These are phyloP conservation scores for Crocallis elinguaria DNA, from an alignment of 2,888 invertebrate species.

Conservation along the genomic window DNA sequence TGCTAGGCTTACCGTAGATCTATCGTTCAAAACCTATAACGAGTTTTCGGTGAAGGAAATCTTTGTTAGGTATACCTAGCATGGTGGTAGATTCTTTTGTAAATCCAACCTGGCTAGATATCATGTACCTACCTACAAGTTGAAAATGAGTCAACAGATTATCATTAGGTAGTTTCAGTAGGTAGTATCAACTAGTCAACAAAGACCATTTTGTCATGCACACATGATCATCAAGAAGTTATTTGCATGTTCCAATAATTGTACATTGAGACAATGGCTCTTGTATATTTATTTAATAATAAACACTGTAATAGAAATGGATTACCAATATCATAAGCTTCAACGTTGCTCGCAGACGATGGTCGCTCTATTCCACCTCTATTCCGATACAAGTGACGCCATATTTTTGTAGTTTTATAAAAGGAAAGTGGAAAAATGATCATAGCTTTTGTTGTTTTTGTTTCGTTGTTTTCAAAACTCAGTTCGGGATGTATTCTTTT, in stretches of 20 bases:
- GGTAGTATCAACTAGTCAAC: too few relatives aligned
- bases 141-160: too few relatives aligned
- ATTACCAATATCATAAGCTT: background rate
- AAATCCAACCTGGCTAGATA: too few relatives aligned
- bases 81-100: too few relatives aligned
- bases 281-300: constrained; percentile 31
- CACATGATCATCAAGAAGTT: background rate
- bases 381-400: background rate
- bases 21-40: too few relatives aligned
- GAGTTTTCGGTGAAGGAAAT: too few relatives aligned
- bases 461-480: constrained; percentile 57
- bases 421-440: constrained; percentile 53
- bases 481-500: constrained; percentile 59
- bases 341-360: background rate
- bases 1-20: too few relatives aligned
- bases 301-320: constrained; percentile 2
- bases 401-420: constrained; percentile 23
- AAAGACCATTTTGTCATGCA: too few relatives aligned
- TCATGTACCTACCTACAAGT: too few relatives aligned
- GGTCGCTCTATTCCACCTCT: background rate
- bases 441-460: constrained; percentile 57
- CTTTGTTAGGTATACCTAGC: too few relatives aligned
- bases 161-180: too few relatives aligned
- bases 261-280: constrained; percentile 12
- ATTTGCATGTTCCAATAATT: background rate